Evolutionary conservation across 2,888 invertebrate genomes (phyloP), one percentile per base, ranked within the genome.

Genomic region (Notodonta dromedarius): DNA sequence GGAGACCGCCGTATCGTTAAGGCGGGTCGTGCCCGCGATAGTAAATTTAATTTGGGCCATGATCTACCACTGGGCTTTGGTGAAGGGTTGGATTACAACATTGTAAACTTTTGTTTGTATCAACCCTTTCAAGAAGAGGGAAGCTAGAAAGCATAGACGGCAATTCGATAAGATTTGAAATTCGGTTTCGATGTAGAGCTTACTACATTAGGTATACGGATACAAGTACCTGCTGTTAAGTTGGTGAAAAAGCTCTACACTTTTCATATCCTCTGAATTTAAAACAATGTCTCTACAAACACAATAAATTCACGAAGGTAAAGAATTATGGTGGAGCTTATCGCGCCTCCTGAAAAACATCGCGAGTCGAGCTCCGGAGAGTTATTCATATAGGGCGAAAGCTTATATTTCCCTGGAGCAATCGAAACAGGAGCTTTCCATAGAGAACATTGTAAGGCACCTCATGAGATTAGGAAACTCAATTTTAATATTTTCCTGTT

Each of bases 361-460:
- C 79, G 77, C 67, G 74, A 79, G 77, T 77, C 73, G 73, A 78
- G 80, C 78, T 76, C 70, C 73, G 70, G 79, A 78, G 83, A 85
- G 83, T 83, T 87, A 88, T 87, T 84, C 83, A 82, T 84, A 85
- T 77, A 79, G 77, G 82, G 83, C 83, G 52, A 35, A 86, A 88
- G 86, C 83, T 86, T 84, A 87, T 89, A 89, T 89, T 88, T 86
- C 87, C 87, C 86, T 77, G 63, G 86, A 83, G 88, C 79, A 77
- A 78, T 73, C 67, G 74, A 72, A 62, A 57, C 64, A 65, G 61
- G 61, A 74, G 70, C 71, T 71, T 68, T 69, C 74, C 71, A 71
- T 69, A 70, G 73, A 73, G 71, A 78, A 86, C 83, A 87, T 24
- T 24, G 24, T 82, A 77, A 82, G 84, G 69, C 84, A 79, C 84